Evolutionary conservation across 2,888 invertebrate genomes (phyloP), one percentile per base, ranked within the genome.

Genomic region (Sinelater perroti): DNA sequence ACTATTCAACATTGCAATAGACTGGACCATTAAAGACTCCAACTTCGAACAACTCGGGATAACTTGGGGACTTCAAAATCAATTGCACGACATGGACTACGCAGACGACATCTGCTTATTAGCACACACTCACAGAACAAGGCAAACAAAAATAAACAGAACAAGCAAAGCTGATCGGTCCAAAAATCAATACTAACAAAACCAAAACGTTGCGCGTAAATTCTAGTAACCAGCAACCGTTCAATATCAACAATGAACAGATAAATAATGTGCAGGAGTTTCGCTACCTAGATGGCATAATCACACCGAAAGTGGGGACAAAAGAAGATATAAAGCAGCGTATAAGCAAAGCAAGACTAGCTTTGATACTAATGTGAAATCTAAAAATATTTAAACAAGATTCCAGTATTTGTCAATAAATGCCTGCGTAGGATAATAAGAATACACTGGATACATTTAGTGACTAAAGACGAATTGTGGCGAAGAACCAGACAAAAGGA

Each of bases 371-470:
- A 11, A n/a, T n/a, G n/a, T n/a, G n/a, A 30, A 30, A n/a, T 30
- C 30, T 30, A n/a, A 30, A 30, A 30, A 30, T 30, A 30, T 30
- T n/a, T 30, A 8, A 30, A 24, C 7, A 24, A 24, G 7, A 24
- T 30, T 11, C 30, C 8, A 30, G 30, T 30, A 30, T 30, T 30
- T 30, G n/a, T 30, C 8, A 30, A 30, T n/a, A 30, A 11, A 30
- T 30, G 30, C 30, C 8, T 30, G 30, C 8, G n/a, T 11, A 30
- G 30, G 11, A 30, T 30, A 30, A 30, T n/a, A 3, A 30, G n/a
- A 8, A 30, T 30, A n/a, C 30, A 30, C 30, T 30, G 30, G 5
- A 3, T n/a, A 3, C 10, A 30, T 3, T 30, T 30, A 10, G 8
- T 30, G 8, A 30, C 30, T 33, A 33, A 33, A 2, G 13, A 33